A percentile compares a stretch with the other conserved stretches of the same genome.
phyloP scores from a whole-genome alignment of 2,888 invertebrate species.

The Dorcus hopei region DNA sequence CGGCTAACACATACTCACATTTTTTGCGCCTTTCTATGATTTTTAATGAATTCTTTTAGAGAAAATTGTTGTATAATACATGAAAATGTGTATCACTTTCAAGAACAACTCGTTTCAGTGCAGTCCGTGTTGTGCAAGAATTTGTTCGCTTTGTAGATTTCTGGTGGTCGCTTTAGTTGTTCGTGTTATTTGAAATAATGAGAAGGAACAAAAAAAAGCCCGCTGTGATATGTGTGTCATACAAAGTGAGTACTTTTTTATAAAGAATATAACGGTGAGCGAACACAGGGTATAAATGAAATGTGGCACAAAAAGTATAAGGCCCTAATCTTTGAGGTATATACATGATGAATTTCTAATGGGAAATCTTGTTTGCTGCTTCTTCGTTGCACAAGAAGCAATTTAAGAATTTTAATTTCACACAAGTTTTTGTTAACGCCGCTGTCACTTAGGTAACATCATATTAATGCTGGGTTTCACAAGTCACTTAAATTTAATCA shows the following conservation, averaged over 20 bases:
- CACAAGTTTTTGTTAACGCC: too few relatives aligned
- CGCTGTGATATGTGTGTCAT: constrained; percentile 40
- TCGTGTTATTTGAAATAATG: constrained; percentile 1
- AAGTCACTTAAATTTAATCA: too few relatives aligned
- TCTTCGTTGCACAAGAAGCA: too few relatives aligned
- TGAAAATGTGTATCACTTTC: constrained; percentile 13
- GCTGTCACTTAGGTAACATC: too few relatives aligned
- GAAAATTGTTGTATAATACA: constrained; percentile 20
- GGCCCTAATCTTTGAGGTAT: too few relatives aligned
- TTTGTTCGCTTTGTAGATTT: background rate
- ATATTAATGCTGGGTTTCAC: too few relatives aligned
- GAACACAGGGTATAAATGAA: too few relatives aligned
- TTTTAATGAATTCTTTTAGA: constrained; percentile 19
- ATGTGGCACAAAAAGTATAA: too few relatives aligned
- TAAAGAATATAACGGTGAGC: background rate
- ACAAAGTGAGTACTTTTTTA: constrained; percentile 36
- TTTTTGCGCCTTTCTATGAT: constrained; percentile 2
- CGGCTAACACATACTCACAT: background rate
- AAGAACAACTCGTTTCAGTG: background rate
- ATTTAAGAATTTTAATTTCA: too few relatives aligned
- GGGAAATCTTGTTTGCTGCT: too few relatives aligned
- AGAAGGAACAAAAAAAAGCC: constrained; percentile 36
- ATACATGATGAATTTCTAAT: too few relatives aligned
- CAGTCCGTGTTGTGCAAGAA: background rate
- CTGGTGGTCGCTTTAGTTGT: too few relatives aligned